Percentiles rank a stretch among this genome's conserved stretches.
These are phyloP conservation scores for Cactoblastis cactorum DNA, from an alignment of 2,888 invertebrate genomes.

Conservation along the genomic window DNA sequence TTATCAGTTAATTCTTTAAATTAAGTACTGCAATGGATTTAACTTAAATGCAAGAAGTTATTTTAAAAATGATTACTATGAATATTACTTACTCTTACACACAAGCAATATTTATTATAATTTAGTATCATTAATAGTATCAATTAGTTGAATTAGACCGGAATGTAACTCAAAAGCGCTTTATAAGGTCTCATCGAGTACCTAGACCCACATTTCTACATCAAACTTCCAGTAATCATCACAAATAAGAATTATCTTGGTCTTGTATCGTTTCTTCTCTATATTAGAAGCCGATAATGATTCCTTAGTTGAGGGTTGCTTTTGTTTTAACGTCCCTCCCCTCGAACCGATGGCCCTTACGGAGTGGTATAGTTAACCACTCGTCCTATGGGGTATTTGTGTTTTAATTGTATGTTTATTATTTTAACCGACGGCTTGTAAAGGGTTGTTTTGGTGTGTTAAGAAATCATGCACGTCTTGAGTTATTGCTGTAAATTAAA, in stretches of 20 bases:
- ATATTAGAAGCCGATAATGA: constrained; percentile 51
- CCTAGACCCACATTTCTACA: too few relatives aligned
- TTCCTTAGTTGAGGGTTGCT: constrained; percentile 49
- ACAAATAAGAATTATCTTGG: not conserved
- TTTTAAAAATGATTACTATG: too few relatives aligned
- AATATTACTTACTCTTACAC: too few relatives aligned
- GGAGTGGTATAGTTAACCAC: constrained; percentile 57
- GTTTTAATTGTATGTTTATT: constrained; percentile 35
- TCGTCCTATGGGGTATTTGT: constrained; percentile 43
- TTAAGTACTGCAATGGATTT: too few relatives aligned
- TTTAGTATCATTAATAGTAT: too few relatives aligned
- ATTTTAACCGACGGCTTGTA: constrained; percentile 21
- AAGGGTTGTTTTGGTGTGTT: constrained; percentile 1
- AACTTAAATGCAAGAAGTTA: too few relatives aligned
- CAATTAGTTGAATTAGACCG: too few relatives aligned
- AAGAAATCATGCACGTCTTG: not conserved
- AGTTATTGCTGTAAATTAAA: not conserved
- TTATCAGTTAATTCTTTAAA: too few relatives aligned
- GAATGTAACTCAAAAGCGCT: too few relatives aligned
- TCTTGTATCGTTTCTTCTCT: not conserved
- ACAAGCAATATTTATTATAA: too few relatives aligned
- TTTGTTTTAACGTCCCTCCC: constrained; percentile 59
- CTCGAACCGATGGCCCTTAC: constrained; percentile 59
- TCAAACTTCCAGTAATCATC: too few relatives aligned
- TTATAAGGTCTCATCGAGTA: too few relatives aligned